Evolutionary conservation across 1,140 invertebrate species (phyloP).

Genomic region (Papilio polytes): DNA sequence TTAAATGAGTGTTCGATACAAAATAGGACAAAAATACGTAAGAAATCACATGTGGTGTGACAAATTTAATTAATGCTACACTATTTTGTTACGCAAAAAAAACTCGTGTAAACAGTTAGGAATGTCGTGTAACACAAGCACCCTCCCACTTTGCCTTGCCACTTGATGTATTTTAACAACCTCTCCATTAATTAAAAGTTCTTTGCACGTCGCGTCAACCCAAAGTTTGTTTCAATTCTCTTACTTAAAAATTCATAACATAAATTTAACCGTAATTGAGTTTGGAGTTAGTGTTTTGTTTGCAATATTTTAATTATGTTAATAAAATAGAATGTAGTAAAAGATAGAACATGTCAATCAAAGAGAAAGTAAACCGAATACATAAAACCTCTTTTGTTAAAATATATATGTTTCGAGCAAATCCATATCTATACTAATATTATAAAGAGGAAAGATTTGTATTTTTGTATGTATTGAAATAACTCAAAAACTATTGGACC

Average conservation of each 20-base stretch:
- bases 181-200: slow-evolving; percentile 25
- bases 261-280: slow-evolving; percentile 16
- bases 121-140: background rate
- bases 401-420: too few species aligned
- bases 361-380: too few species aligned
- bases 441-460: too few species aligned
- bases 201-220: background rate
- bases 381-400: too few species aligned
- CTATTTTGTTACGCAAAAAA: background rate
- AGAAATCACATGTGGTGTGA: background rate
- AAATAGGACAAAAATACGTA: background rate
- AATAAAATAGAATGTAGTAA: background rate
- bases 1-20: background rate
- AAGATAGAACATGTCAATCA: background rate
- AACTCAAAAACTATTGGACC: too few species aligned
- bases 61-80: background rate
- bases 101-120: background rate
- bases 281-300: background rate
- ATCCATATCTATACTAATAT: too few species aligned
- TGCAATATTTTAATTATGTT: background rate
- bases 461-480: too few species aligned
- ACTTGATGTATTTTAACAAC: slow-evolving; percentile 21
- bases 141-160: background rate
- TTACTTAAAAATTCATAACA: slow-evolving; percentile 19
- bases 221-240: slow-evolving; percentile 18